Percentiles rank a stretch among this genome's conserved stretches.
Evolutionary conservation across 2,888 invertebrate genomes (phyloP).

Genomic region (Eristalis arbustorum): DNA sequence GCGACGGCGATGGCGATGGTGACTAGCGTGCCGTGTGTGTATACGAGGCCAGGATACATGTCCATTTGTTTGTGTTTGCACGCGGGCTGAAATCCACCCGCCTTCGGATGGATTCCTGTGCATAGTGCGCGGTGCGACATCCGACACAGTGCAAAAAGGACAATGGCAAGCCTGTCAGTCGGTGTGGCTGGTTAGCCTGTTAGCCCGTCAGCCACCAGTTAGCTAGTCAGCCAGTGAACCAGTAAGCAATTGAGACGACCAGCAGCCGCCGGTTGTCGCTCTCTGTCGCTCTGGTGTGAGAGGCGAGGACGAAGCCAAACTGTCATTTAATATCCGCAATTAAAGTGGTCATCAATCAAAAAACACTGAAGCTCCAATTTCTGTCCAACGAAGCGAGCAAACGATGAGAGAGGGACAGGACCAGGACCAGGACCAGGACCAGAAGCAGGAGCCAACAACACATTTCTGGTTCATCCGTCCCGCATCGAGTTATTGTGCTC

Average conservation of each 20-base stretch:
- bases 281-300: background rate
- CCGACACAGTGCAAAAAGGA: background rate
- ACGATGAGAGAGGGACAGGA: background rate
- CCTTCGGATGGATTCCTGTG: conserved; percentile 57
- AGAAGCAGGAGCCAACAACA: conserved; percentile 13
- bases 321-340: conserved; percentile 81
- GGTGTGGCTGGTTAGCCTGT: background rate
- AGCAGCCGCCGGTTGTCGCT: background rate
- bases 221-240: background rate
- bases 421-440: conserved; percentile 7
- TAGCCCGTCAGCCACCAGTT: background rate
- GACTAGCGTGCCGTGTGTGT: background rate
- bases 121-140: conserved; percentile 36
- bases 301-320: conserved; percentile 71
- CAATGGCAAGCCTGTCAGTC: background rate
- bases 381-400: conserved; percentile 48
- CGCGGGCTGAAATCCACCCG: conserved; percentile 56
- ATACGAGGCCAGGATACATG: background rate
- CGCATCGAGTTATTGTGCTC: conserved; percentile 64
- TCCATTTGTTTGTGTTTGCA: conserved; percentile 9
- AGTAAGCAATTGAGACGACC: conserved; percentile 20
- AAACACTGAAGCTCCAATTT: conserved; percentile 74
- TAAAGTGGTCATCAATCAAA: conserved; percentile 80
- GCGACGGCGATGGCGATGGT: background rate
- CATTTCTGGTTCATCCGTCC: conserved; percentile 38